phyloP scores from a whole-genome alignment of 1,140 invertebrate genomes.

The Drosophila seguyi region DNA sequence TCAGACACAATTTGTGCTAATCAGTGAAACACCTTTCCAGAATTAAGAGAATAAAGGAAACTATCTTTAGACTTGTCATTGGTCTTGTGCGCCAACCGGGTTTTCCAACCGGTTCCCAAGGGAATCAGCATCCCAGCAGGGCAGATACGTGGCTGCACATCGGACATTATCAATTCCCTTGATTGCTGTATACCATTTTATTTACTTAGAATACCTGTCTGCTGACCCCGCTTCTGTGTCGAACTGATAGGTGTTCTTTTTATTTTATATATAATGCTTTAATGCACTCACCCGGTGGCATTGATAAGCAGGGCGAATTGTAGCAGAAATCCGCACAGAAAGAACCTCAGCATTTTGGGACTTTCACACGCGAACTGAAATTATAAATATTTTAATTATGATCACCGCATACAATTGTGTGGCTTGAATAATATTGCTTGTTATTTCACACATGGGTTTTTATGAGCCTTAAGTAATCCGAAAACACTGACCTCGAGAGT shows the following conservation, averaged over 20 bases:
- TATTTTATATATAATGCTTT: not conserved
- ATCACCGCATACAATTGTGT: not conserved
- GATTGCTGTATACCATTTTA: not conserved
- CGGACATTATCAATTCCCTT: not conserved
- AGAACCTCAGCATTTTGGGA: conserved; percentile 50
- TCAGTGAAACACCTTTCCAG: not conserved
- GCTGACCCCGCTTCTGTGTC: conserved; percentile 11
- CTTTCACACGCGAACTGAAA: conserved; percentile 25
- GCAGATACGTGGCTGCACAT: conserved; percentile 12
- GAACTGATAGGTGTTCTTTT: conserved; percentile 8
- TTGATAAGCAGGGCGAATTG: conserved; percentile 59
- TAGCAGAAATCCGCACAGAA: conserved; percentile 43
- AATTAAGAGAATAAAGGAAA: not conserved
- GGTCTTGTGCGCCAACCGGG: not conserved
- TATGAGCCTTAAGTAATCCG: conserved; percentile 8
- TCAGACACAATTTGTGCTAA: not conserved
- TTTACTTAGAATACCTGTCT: not conserved
- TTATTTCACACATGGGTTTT: conserved; percentile 15
- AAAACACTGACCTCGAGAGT: conserved; percentile 20
- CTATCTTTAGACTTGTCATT: not conserved
- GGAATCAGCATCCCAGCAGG: conserved; percentile 10
- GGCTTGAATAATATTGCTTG: conserved; percentile 11
- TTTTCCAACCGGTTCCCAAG: conserved; percentile 17
- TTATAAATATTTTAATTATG: not conserved
- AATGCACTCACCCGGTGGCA: conserved; percentile 57